Base-by-base conservation (phyloP, 1,140 invertebrate genomes). In the Bombus difficillimus region DNA sequence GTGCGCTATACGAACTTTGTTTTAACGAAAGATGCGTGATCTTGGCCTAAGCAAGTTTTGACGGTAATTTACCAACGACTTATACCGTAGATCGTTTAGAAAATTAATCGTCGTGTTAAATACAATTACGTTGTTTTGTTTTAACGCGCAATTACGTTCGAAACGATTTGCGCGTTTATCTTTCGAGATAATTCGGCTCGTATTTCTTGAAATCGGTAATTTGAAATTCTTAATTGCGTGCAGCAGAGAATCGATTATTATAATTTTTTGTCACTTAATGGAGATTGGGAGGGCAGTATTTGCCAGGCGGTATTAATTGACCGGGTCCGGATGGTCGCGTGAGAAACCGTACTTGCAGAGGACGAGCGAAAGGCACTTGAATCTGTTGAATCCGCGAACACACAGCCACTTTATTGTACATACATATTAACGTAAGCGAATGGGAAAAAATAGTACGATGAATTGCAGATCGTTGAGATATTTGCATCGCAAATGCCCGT, bases 401-500 rank as follows among this genome's bases (percentile, higher is more conserved):
- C 57, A 76, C 13, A 28, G 25, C 25, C 59, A 9, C 13, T 64
- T 64, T 39, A 66, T 83, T 34, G 72, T 66, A 66, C 41, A 47
- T 75, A 75, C 57, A 62, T 43, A 74, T 82, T 82, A 82, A 82
- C 80, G n/a, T 62, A 64, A 74, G 39, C 57, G n/a, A 64, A 64
- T 10, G 47, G 15, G 53, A 57, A 82, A 74, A 64, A 82, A 64
- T 64, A 74, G 72, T n/a, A 83, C 81, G 72, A 74, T 81, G 68
- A 73, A 82, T 75, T 82, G 59, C 81, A 75, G 59, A 83, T 66
- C 41, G n/a, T 28, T 5, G 25, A 9, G 9, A 57, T 43, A 76
- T 75, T 83, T 83, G 72, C 81, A 83, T 74, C 71, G 71, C 81
- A 83, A 83, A 83, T 76, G 43, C 13, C 9, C 43, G 71, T n/a